A percentile compares a stretch with the other conserved stretches of the same genome.
These are phyloP conservation scores for Eulimnadia texana DNA, from an alignment of 1,140 invertebrate genomes.

Conservation along the genomic window DNA sequence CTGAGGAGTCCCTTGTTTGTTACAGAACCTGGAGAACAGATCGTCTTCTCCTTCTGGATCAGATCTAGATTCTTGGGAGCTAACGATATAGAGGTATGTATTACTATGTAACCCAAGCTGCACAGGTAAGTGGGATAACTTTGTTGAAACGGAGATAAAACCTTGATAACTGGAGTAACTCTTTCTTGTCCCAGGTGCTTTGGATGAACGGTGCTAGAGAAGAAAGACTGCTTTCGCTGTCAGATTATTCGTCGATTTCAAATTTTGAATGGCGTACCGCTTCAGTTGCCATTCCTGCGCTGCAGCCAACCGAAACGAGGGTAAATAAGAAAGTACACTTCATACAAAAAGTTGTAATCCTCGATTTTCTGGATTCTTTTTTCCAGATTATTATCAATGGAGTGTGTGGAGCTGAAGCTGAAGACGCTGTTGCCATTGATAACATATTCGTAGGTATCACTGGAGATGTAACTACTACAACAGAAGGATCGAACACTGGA, in stretches of 20 bases:
- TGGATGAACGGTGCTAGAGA: not conserved
- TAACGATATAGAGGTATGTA: not conserved
- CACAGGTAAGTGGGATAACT: too few species aligned
- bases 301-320: not conserved
- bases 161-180: too few species aligned
- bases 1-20: not conserved
- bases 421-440: slow-evolving; percentile 1
- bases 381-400: not conserved
- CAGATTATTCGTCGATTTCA: not conserved
- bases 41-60: not conserved
- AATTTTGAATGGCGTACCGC: slow-evolving; percentile 5
- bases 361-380: not conserved
- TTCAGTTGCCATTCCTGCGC: not conserved
- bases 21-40: not conserved
- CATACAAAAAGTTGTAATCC: not conserved
- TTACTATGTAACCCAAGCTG: too few species aligned
- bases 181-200: too few species aligned
- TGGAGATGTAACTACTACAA: not conserved
- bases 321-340: not conserved
- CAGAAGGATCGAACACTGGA: not conserved
- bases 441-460: not conserved
- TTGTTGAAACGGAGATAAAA: too few species aligned
- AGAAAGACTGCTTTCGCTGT: not conserved
- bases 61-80: not conserved
- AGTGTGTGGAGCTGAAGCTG: not conserved